Evolutionary conservation across 2,888 invertebrate genomes (phyloP), one percentile per base, ranked within the genome.

Genomic region (Gortyna flavago): DNA sequence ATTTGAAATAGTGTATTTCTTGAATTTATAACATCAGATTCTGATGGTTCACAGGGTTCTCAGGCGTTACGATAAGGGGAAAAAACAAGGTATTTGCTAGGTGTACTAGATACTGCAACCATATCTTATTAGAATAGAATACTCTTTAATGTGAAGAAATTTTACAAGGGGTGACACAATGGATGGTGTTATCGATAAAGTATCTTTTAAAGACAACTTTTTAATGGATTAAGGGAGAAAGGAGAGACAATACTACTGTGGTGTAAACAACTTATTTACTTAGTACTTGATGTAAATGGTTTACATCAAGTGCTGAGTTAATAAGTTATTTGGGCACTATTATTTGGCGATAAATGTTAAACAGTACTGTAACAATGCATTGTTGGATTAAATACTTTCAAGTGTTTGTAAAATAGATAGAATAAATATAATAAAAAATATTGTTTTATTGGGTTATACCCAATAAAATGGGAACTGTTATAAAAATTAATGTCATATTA

Each of bases 301-400:
- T 11, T 54, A 54, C 54, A 54, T 57, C 9, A 57, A 66, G 75
- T 59, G 41, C n/a, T 67, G n/a, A 32, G 44, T 35, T 44, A 64
- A 64, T 32, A 48, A 48, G 2, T 41, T 65, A 44, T 64, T 32
- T 75, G 1, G 9, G 5, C 75, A 41, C 61, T 61, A 51, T 41
- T 21, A 48, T 38, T 61, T 25, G 11, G 1, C 32, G 51, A n/a
- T n/a, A 41, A 32, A n/a, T 51, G 2, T 29, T 32, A 41, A 35
- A 7, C 51, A 44, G 32, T 51, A 73, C 51, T 5, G 2, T 32
- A 41, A 48, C 11, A 18, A 35, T 18, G 9, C 13, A 21, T 59
- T 70, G 9, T n/a, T 44, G 32, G 6, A 44, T 35, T 21, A n/a
- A 57, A n/a, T 29, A 21, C 1, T 54, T 54, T 54, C 7, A n/a